Base-by-base conservation (phyloP, 1,140 invertebrate species). In the Drosophila sp. region DNA sequence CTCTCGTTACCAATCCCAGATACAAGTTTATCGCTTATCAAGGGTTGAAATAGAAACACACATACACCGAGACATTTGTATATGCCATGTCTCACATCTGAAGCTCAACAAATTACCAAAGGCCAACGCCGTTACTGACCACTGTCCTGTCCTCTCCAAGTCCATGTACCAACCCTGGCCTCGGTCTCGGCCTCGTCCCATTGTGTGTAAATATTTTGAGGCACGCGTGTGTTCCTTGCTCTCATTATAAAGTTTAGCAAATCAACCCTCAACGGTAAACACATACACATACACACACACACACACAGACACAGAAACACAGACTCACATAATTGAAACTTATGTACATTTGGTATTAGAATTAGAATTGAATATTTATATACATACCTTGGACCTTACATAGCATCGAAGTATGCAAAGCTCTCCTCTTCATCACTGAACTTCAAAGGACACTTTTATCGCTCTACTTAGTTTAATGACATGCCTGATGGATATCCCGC, bases 161-260 rank as follows among this genome's bases (percentile, higher is more conserved):
- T n/a, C n/a, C 18, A 21, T 25, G 9, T 18, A 8, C 21, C 29
- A 25, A n/a, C 34, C 48, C 38, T 51, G 61, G 43, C 7, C 45
- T 21, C 57, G 61, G 43, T 7, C 45, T 21, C 57, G 61, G 72
- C 78, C 83, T 77, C 64, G 76, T 76, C 73, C 76, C 83, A 74
- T 80, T 89, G 83, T 89, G 83, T 89, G 83, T 89, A 89, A 89
- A 89, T 89, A 89, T 89, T 89, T 83, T 89, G 83, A 89, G 83
- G 83, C 83, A 89, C 80, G 83, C 84, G 83, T 89, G 79, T 89
- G 84, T 89, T 89, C 66, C 84, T 76, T 83, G 83, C 83, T 89
- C 83, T 89, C 83, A 89, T 87, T 89, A 87, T 77, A 69, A 77
- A 73, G 72, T 87, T 77, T 59, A 65, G 46, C 73, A 40, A 67